These are phyloP conservation scores for Adelosebastes latens DNA, from an alignment of 2,797 vertebrate genomes.

Conservation along the genomic window DNA sequence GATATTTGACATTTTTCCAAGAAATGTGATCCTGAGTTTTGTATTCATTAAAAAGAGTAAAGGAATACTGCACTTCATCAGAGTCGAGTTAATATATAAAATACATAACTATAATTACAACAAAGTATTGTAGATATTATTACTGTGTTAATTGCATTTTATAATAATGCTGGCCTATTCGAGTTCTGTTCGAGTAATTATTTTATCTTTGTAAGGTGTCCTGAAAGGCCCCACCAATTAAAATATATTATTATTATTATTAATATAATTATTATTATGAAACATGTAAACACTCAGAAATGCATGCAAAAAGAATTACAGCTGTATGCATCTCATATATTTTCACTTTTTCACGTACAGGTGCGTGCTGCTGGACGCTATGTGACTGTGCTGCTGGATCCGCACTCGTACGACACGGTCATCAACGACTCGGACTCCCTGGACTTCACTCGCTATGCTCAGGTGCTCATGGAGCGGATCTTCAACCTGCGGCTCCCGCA, in stretches of 20 bases:
- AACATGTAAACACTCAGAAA: neutral
- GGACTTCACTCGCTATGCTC: constrained; percentile 86
- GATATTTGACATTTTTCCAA: neutral
- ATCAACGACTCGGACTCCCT: constrained; percentile 79
- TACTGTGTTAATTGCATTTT: neutral
- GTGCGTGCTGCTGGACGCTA: constrained; percentile 87
- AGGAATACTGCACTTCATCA: neutral
- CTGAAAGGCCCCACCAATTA: too few relatives aligned
- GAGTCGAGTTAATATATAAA: neutral
- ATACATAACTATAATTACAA: neutral
- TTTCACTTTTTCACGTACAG: constrained; percentile 57
- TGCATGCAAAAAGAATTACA: neutral
- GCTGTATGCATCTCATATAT: neutral
- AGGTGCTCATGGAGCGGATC: constrained; percentile 90
- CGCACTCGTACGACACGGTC: constrained; percentile 85
- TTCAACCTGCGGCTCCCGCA: constrained; percentile 86
- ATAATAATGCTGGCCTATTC: neutral
- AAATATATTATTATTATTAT: too few relatives aligned
- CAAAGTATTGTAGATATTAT: neutral
- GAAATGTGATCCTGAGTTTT: neutral
- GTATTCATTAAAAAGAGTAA: neutral
- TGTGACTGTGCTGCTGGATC: constrained; percentile 89
- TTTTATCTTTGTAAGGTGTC: too few relatives aligned
- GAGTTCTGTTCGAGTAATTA: too few relatives aligned
- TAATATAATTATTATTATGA: neutral